Evolutionary conservation across 2,797 vertebrate genomes (phyloP), one percentile per base, ranked within the genome.

Genomic region (Columba guinea): DNA sequence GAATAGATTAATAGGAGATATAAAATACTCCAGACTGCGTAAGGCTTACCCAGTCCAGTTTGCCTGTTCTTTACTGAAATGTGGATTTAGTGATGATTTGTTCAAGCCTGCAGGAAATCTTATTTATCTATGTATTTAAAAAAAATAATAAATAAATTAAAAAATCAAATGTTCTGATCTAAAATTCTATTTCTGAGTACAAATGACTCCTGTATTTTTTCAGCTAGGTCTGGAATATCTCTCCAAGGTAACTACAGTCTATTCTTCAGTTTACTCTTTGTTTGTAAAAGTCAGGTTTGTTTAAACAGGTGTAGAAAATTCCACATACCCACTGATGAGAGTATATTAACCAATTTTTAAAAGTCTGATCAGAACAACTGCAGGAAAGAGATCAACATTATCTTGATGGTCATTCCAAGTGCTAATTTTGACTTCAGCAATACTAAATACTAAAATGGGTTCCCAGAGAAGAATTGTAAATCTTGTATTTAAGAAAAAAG

Each of bases 1-100:
- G 64, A 96, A 82, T 76, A 89, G 91, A 90, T 70, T 39, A 96
- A 94, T 64, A 91, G 53, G 24, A 87, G 63, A 87, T 77, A 64
- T 87, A 84, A 94, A 92, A 84, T 71, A 89, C 80, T 85, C 22
- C 70, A 87, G 67, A 63, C 84, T 89, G 56, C 55, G 12, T 63
- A 86, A 63, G 28, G 88, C 77, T 84, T 82, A 87, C 27, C 59
- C 77, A 67, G 89, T 79, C 78, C 86, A 63, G 70, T 93, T 93
- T 90, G 71, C 80, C 39, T 84, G 27, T 79, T 79, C 86, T 77
- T 53, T 85, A 11, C 67, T 93, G 86, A 95, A 93, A 76, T 46
- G 32, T 75, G 67, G 56, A 75, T 89, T 94, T 94, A 84, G 65
- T 67, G 59, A 89, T 78, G 53, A 92, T 84, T 81, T 88, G 48